Base-by-base conservation (phyloP, 2,113 vertebrate species). In the Megaceryle torquata region DNA sequence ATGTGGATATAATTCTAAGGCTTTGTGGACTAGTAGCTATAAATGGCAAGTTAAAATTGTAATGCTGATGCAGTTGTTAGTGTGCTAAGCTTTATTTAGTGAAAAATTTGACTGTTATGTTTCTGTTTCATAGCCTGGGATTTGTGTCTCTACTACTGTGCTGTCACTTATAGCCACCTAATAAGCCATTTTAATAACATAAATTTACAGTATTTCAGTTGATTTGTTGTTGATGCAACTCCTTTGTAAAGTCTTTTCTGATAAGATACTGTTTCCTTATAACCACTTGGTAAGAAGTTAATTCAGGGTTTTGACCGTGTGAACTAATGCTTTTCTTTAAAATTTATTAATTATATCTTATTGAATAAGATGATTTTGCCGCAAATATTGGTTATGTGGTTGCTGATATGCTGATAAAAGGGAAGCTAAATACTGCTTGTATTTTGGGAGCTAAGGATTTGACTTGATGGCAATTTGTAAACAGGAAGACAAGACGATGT, bases 401-500 rank as follows among this genome's bases (percentile, higher is more conserved):
- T 91, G 51, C 63, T 50, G 16, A 26, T 59, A 3, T 67, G 39
- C 67, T 81, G 54, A 39, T 79, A 41, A 82, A 95, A 46, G 75
- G 33, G 61, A 77, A 94, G 33, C 46, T 84, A 76, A 56, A 35
- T 92, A n/a, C 51, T 77, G 9, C 63, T 84, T 35, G 41, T 86
- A 5, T 91, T 96, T 78, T 80, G 67, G 41, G 63, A 91, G 29
- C 44, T 69, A 25, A 89, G 43, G 46, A 48, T 82, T 79, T 93
- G 39, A 81, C 61, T 65, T 71, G 17, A 37, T 95, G 37, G 72
- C 33, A 28, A 44, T 97, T 97, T 97, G 53, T 96, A 92, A 91
- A 54, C 75, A 99, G 99, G 98, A 98, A 67, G 99, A 99, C 95
- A 99, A 99, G 91, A 95, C 93, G 19, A 88, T 93, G 6, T 72